A percentile compares a stretch with the other conserved stretches of the same genome.
Evolutionary conservation across 2,797 vertebrate genomes (phyloP).

Genomic region (Brachymystax lenok): DNA sequence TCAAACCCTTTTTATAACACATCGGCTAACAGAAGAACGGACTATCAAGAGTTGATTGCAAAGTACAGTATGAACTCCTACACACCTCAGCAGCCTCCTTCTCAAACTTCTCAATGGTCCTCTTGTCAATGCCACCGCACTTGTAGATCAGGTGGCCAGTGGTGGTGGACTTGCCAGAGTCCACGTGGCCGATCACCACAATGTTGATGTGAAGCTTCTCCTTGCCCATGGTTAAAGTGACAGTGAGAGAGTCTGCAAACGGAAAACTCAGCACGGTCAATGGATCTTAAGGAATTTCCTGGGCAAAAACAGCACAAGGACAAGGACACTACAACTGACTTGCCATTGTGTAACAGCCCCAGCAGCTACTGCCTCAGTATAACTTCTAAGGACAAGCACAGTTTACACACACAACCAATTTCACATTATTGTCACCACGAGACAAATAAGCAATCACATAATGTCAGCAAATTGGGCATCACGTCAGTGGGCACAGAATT

Average conservation of each 20-base stretch:
- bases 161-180: constrained; percentile 97
- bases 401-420: neutral
- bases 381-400: constrained; percentile 3
- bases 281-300: neutral
- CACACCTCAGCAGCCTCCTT: constrained; percentile 94
- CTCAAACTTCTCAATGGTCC: constrained; percentile 96
- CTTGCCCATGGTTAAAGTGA: constrained; percentile 85
- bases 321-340: constrained; percentile 1
- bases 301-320: neutral
- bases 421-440: neutral
- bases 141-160: constrained; percentile 97
- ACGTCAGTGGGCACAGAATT: constrained; percentile 18
- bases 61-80: neutral
- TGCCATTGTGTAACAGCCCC: neutral
- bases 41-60: neutral
- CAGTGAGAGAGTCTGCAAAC: constrained; percentile 26
- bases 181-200: constrained; percentile 95
- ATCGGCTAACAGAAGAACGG: neutral
- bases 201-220: constrained; percentile 98
- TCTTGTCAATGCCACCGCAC: constrained; percentile 95
- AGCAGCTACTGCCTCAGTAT: neutral
- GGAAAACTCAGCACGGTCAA: neutral
- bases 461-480: neutral
- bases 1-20: neutral
- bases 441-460: neutral